Evolutionary conservation across 2,113 vertebrate species (phyloP).

Genomic region (Daboia siamensis): DNA sequence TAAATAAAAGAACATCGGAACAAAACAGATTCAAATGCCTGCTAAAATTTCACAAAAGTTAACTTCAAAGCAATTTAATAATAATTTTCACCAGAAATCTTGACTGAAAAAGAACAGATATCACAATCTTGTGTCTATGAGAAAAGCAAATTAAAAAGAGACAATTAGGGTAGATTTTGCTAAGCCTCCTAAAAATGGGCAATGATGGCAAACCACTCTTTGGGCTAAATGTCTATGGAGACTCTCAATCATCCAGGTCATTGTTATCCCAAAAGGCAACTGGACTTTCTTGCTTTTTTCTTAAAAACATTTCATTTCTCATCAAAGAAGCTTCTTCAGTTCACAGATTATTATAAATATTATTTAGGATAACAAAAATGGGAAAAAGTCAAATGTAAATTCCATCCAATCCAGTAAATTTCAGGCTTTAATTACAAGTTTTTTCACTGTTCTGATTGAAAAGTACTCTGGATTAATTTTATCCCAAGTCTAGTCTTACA

Average conservation of each 20-base stretch:
- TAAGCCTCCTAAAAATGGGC: background rate
- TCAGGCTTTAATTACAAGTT: background rate
- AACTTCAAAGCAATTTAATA: background rate
- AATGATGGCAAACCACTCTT: background rate
- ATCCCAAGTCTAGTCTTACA: background rate
- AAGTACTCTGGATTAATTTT: background rate
- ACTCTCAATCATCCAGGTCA: background rate
- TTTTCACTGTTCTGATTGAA: background rate
- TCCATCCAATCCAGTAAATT: background rate
- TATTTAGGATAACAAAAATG: background rate
- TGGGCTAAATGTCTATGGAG: background rate
- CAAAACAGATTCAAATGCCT: background rate
- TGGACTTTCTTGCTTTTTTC: background rate
- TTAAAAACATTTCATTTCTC: background rate
- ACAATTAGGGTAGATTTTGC: background rate
- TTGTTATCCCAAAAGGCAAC: background rate
- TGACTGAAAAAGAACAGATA: background rate
- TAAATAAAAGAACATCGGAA: background rate
- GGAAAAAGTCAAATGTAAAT: background rate
- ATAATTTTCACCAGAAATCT: conserved; percentile 13
- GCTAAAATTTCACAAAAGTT: conserved; percentile 16
- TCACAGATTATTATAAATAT: background rate
- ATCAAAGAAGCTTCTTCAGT: background rate
- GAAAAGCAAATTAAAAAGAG: background rate
- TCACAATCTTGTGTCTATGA: background rate